Percentiles rank a stretch among this genome's conserved stretches.
These are phyloP conservation scores for Accipiter cooperii DNA, from an alignment of 2,113 vertebrate genomes.

Conservation along the genomic window DNA sequence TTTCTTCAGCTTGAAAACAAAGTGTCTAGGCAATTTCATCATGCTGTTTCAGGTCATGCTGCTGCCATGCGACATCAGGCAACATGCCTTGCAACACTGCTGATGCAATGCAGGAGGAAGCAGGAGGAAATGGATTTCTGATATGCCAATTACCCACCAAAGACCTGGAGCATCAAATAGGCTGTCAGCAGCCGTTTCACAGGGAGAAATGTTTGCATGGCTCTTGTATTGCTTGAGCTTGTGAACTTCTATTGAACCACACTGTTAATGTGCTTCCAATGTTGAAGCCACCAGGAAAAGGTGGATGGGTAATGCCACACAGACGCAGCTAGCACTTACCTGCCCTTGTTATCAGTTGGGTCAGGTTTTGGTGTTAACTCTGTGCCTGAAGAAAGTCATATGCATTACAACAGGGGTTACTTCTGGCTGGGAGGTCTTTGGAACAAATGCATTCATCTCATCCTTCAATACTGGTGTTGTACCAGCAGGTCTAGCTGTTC, in stretches of 20 bases:
- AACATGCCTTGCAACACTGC: not conserved
- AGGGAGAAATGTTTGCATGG: not conserved
- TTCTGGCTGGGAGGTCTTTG: slow-evolving; percentile 21
- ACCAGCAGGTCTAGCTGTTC: not conserved
- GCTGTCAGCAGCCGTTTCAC: not conserved
- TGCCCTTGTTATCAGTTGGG: not conserved
- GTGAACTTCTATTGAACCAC: not conserved
- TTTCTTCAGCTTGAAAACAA: not conserved
- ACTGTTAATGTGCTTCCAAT: not conserved
- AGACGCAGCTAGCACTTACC: not conserved
- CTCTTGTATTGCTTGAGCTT: not conserved
- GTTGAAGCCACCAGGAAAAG: not conserved
- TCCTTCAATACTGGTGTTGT: not conserved
- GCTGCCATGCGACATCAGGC: not conserved
- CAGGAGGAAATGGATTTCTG: not conserved
- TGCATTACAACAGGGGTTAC: not conserved
- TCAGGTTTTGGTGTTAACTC: not conserved
- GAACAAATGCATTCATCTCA: not conserved
- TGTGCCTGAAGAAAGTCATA: not conserved
- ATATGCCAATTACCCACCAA: not conserved
- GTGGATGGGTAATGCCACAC: not conserved
- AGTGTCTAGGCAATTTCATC: not conserved
- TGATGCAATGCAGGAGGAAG: not conserved
- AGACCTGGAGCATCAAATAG: not conserved
- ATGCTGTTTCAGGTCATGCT: not conserved